Evolutionary conservation across 2,888 invertebrate genomes (phyloP), one percentile per base, ranked within the genome.

Genomic region (Spicauda simplicius): DNA sequence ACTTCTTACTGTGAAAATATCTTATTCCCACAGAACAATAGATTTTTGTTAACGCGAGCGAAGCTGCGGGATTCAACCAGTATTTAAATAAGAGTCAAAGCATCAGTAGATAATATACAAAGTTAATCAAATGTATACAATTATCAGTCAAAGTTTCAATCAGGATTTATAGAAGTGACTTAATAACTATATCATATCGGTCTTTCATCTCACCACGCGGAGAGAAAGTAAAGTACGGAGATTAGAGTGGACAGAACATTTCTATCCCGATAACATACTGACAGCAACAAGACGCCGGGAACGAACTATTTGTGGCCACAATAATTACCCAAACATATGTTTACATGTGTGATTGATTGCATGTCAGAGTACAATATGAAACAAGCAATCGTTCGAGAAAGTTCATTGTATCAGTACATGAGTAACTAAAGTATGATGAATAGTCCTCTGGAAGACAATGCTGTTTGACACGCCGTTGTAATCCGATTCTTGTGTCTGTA

Each of bases 331-430:
- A 10, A 41, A 45, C 62, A 63, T 6, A 61, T 54, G 61, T 53
- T 61, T 53, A 63, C 62, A 63, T 18, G 62, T 63, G 37, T 63
- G 62, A 63, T 63, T 55, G 62, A 63, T 63, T 20, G 55, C 25
- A 30, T 18, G 54, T 55, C 25, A 61, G 53, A 18, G n/a, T 37
- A 61, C 53, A 53, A 61, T 53, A 53, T 19, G 18, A 20, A 58
- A 58, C 57, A 33, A 19, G 59, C 30, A 61, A 18, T 50, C 18
- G 50, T 20, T 14, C 16, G 62, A 63, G 62, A 63, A 63, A 63
- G 41, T 53, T 20, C n/a, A 53, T 41, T 14, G 0, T 50, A 18
- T 50, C 18, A 18, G 50, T 16, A 50, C n/a, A 50, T 50, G 45
- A 45, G 45, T 45, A 45, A 45, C n/a, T 14, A 45, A 45, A 45